phyloP scores from a whole-genome alignment of 2,797 vertebrate species.

The Danio aesculapii region DNA sequence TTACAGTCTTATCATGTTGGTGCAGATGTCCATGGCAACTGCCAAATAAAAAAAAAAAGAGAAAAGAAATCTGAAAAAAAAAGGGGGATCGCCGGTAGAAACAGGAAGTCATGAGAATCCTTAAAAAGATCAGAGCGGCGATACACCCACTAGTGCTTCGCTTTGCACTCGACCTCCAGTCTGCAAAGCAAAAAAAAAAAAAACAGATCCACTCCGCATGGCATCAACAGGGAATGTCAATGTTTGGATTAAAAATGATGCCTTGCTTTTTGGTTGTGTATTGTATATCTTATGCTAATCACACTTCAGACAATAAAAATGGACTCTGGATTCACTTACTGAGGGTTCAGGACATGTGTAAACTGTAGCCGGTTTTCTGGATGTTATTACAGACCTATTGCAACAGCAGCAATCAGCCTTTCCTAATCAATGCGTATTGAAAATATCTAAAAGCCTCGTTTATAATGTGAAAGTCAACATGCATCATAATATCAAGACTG shows the following conservation, averaged over 20 bases:
- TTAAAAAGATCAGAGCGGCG: conserved; percentile 23
- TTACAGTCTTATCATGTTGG: conserved; percentile 78
- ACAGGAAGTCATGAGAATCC: conserved; percentile 41
- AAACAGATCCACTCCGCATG: conserved; percentile 12
- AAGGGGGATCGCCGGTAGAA: conserved; percentile 26
- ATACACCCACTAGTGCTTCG: conserved; percentile 46
- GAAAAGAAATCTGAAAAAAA: conserved; percentile 28
- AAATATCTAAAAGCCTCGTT: neutral
- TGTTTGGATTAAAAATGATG: conserved; percentile 40
- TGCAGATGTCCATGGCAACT: conserved; percentile 78
- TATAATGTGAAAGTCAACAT: neutral
- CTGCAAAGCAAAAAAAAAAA: neutral
- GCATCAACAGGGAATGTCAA: conserved; percentile 42
- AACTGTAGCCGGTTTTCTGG: neutral
- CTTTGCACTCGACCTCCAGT: conserved; percentile 47
- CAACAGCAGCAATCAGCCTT: neutral
- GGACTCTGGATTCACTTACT: neutral
- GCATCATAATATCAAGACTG: neutral
- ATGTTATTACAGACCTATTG: neutral
- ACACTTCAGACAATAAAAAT: conserved; percentile 11
- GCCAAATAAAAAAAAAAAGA: conserved; percentile 59
- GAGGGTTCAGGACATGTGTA: neutral
- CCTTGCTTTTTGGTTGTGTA: conserved; percentile 18
- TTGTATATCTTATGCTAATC: neutral
- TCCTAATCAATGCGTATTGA: neutral